Base-by-base conservation (phyloP, 2,888 invertebrate species). In the Nemoura dubitans region DNA sequence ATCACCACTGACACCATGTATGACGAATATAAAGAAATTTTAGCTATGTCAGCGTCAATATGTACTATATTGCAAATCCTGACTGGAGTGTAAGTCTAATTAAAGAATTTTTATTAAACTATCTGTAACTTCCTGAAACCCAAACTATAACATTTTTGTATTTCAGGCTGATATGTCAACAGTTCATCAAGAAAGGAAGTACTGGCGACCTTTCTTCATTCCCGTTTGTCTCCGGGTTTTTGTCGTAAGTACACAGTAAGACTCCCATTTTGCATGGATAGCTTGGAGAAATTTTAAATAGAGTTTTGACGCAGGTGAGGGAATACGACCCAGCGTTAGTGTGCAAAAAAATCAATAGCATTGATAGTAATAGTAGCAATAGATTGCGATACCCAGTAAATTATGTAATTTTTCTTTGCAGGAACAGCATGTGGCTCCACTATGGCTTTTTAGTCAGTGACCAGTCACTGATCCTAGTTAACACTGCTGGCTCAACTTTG, bases 1-100 rank as follows among this genome's bases (percentile, higher is more conserved):
- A 84, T 84, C 36, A 36, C 36, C 36, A 36, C 36, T 10, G 3
- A 36, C 84, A n/a, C n/a, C 36, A 78, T 26, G 80, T 76, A 27
- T 85, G 89, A 89, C 87, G 90, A 90, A 77, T 91, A 92, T 87
- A 93, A 92, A 90, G 92, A 92, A 86, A 88, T 92, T 86, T 90
- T 94, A 85, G 93, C 93, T 10, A 90, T 92, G 2, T 92, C 94
- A 80, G 97, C 97, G 76, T 96, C 96, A 83, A 92, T 95, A 87
- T 95, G 95, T 88, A 97, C 97, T 25, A 94, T 97, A 89, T 92
- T 96, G 88, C 97, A 97, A 90, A 97, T 97, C 93, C 92, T 97
- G 89, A 95, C 97, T 87, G 97, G 97, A 92, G 93, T 94, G 97
- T 97, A 94, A 95, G 96, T 94, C 88, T 59, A 80, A 82, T 86